These are phyloP conservation scores for Oreortyx pictus DNA, from an alignment of 2,797 vertebrate genomes.

Conservation along the genomic window DNA sequence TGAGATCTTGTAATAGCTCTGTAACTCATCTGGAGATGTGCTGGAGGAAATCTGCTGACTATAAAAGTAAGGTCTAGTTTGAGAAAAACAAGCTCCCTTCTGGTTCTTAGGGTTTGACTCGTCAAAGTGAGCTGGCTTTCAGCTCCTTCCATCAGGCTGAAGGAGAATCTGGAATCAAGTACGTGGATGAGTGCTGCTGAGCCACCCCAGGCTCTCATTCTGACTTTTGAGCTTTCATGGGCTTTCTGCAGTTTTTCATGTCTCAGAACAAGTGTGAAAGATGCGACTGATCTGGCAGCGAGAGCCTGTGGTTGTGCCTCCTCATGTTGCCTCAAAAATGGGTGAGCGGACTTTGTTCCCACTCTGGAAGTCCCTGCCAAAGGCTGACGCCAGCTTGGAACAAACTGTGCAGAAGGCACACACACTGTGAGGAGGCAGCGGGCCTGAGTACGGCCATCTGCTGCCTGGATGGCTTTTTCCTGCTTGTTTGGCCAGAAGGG, in stretches of 20 bases:
- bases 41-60: not conserved
- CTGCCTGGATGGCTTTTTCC: not conserved
- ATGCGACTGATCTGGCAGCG: not conserved
- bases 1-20: not conserved
- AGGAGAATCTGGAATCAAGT: not conserved
- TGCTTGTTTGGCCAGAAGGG: not conserved
- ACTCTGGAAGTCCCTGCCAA: not conserved
- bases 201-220: not conserved
- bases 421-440: not conserved
- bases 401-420: not conserved
- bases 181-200: not conserved
- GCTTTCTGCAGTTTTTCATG: not conserved
- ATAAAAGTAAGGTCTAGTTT: not conserved
- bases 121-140: not conserved
- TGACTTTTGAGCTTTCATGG: not conserved
- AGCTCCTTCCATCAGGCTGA: not conserved
- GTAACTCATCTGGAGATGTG: not conserved
- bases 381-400: not conserved
- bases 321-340: not conserved
- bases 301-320: not conserved
- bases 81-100: not conserved
- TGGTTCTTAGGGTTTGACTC: not conserved
- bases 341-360: not conserved
- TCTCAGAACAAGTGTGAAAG: not conserved
- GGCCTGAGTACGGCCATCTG: not conserved